Base-by-base conservation (phyloP, 2,888 invertebrate genomes). In the Graphium colonna region DNA sequence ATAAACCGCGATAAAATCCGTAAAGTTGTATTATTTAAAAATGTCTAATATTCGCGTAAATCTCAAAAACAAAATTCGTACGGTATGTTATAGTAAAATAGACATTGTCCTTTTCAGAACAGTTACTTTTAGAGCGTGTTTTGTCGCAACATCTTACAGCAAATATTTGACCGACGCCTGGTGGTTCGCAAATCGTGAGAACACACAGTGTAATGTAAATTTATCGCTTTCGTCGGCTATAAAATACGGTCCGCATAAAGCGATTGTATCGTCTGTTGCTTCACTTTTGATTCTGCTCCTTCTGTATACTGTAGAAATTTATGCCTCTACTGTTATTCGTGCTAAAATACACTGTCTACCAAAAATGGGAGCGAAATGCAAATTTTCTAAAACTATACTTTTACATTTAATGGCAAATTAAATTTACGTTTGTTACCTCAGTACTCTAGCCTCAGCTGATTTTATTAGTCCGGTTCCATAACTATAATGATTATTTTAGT, bases 151-250 rank as follows among this genome's bases (percentile, higher is more conserved):
- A 58, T 63, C 63, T 61, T 55, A 54, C 59, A 52, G 67, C 68
- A 70, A 71, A 71, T 71, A 65, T 71, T 71, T 68, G 57, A 60
- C 51, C 60, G 59, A 54, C 57, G 54, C 59, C 57, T 36, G 63
- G 60, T 60, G 49, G 62, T 57, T 61, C 61, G 61, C 57, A 55
- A 47, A 39, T 58, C 50, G 57, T 65, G 63, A 63, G 60, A 59
- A 57, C 58, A 57, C 60, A 61, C 61, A 57, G 61, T 57, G 61
- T 64, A 64, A 62, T 61, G 67, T 66, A 67, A 64, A 69, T 65
- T 68, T 67, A 72, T 66, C 58, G 60, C 58, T 56, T 55, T 49
- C 40, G 39, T 18, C 46, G 18, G 41, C 49, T 26, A 52, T 52
- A 54, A 51, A 51, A 45, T 46, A 44, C 9, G 1, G 1, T 31